Evolutionary conservation across 2,797 vertebrate genomes (phyloP), one percentile per base, ranked within the genome.

Genomic region (Phylloscopus collybita): DNA sequence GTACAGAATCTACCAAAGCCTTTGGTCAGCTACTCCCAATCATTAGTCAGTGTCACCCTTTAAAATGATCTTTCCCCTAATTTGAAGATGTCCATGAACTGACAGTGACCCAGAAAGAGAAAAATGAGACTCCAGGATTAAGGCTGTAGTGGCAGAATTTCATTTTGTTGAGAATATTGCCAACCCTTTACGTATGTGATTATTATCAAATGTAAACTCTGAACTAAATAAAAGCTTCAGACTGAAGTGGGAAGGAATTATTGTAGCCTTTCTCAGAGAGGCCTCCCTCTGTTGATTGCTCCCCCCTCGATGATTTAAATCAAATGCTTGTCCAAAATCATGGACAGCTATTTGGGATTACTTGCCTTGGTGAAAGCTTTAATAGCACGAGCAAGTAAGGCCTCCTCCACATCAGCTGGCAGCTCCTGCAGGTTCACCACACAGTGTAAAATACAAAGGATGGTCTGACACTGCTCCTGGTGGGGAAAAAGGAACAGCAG

Each of bases 291-390:
- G 50, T 26, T 65, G n/a, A 65, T 9, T 65, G 59, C 50, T 36
- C 56, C 38, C 32, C 23, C 34, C 32, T 80, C 53, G 34, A 10
- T 8, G 27, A 75, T 75, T 60, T 62, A 70, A 78, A 87, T 32
- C 42, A 73, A 81, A 75, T 34, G 61, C 34, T 34, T 34, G 34
- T 34, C 34, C 1, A 14, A 11, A 45, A 8, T 12, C 62, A n/a
- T 1, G 4, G 32, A 32, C 25, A 62, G 22, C 66, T 61, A 36
- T 44, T 56, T 38, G 56, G 54, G 8, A 20, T 40, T 79, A 97
- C 98, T 97, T 97, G 98, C 99, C 98, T 98, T 98, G 50, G 99
- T 99, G 95, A 99, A 99, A 64, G 98, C 98, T 98, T 98, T 98
- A 95, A 99, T 98, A 88, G 98, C 98, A 22, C 98, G 98, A 88